Evolutionary conservation across 1,140 invertebrate genomes (phyloP).

Genomic region (Calosoma granatense): DNA sequence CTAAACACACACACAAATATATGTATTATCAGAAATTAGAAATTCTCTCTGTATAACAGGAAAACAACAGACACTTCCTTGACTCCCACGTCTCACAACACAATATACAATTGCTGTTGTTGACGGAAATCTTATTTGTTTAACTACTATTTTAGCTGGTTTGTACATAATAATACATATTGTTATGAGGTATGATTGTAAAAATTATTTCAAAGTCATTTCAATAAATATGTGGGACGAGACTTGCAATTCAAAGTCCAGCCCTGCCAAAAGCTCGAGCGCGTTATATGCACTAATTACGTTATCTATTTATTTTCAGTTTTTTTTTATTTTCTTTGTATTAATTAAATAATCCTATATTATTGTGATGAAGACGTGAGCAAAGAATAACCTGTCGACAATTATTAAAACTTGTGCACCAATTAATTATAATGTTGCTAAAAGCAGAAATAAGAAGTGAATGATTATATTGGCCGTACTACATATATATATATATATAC

Average conservation of each 20-base stretch:
- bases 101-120: not conserved
- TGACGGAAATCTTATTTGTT: no score
- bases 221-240: constrained; percentile 11
- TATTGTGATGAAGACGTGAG: not conserved
- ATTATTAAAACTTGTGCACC: no score
- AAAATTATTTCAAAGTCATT: not conserved
- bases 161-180: not conserved
- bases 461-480: no score
- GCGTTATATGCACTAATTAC: not conserved
- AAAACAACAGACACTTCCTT: not conserved
- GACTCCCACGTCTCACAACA: not conserved
- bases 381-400: not conserved
- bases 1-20: not conserved
- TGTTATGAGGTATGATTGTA: constrained; percentile 8
- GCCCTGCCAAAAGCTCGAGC: constrained; percentile 11
- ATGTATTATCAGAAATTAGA: not conserved
- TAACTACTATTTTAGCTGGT: not conserved
- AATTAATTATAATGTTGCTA: no score
- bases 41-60: no score
- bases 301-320: not conserved
- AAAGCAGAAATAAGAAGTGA: no score
- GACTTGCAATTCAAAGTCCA: not conserved
- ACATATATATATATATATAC: no score
- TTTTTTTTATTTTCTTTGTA: not conserved
- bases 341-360: not conserved